Percentiles rank a stretch among this genome's conserved stretches.
Conservation (phyloP, 1,140 invertebrate species). For the Lepidostoma basale region DNA sequence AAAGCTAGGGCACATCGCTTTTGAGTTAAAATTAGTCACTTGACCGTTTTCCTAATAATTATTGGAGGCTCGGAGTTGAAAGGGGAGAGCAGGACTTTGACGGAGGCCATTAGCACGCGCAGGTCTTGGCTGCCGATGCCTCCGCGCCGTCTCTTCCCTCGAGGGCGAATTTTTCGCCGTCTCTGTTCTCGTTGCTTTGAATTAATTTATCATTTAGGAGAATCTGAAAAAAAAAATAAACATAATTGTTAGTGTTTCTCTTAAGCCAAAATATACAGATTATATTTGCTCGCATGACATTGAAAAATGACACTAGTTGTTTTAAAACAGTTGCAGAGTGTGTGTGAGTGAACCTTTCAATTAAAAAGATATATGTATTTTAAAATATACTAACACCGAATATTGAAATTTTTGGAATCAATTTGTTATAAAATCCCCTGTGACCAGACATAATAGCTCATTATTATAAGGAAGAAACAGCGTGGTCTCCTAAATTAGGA, state of each 20-base stretch:
- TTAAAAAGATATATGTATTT: background rate
- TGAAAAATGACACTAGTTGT: background rate
- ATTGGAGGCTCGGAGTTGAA: no score
- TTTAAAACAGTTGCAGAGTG: background rate
- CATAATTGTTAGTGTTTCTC: no score
- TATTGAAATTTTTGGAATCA: background rate
- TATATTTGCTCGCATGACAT: background rate
- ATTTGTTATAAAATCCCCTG: no score
- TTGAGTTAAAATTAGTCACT: no score
- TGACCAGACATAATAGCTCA: no score
- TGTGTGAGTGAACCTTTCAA: background rate
- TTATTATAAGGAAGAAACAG: no score
- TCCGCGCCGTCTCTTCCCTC: conserved; percentile 61
- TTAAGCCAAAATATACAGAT: background rate
- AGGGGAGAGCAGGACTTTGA: no score
- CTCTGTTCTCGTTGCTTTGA: conserved; percentile 65
- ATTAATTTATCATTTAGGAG: conserved; percentile 73
- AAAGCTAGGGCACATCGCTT: no score
- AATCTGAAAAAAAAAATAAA: conserved; percentile 59
- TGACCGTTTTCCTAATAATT: no score
- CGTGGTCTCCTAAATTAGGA: no score
- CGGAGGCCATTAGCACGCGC: conserved; percentile 64
- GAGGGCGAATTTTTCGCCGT: conserved; percentile 67
- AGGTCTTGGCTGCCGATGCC: conserved; percentile 63
- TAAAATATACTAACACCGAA: background rate